Evolutionary conservation across 2,888 invertebrate species (phyloP), one percentile per base, ranked within the genome.

Genomic region (Apamea crenata): DNA sequence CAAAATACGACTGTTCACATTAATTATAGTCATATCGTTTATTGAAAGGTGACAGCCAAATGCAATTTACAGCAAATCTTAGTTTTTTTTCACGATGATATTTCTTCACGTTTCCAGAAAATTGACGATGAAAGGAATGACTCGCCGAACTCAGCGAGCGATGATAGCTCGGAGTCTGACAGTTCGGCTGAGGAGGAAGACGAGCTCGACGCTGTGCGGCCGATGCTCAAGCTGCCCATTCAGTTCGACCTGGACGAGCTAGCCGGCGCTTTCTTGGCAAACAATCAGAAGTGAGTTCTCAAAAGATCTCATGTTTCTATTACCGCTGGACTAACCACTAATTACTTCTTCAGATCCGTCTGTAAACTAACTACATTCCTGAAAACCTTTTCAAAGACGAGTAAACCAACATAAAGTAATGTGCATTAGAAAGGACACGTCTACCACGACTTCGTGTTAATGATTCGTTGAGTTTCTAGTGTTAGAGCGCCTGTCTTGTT

Each of bases 221-320:
- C 95, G 93, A 97, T 95, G 90, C 97, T 98, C 92, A 98, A 98
- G 94, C 96, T 99, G 93, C 98, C 98, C 81, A 97, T 98, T 80
- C 98, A 98, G 94, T 97, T 99, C 92, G 98, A 98, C 95, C 97
- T 99, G 83, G 98, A 98, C 91, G 98, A 99, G 85, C 97, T 99
- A 81, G 98, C 98, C 50, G 98, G 98, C 66, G 98, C 98, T 53
- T 97, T 98, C 93, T 96, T 98, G 90, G 98, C 98, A 86, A 98
- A 98, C 93, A 98, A 97, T 92, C 98, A 98, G 92, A 97, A 98
- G 97, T 98, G 93, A 94, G 95, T 92, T 16, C 1, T 61, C n/a
- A 53, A 59, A 65, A 40, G 10, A 40, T 1, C 5, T 4, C 1
- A 32, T 12, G 7, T 7, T 69, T 68, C 25, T 21, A 65, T 68